A percentile compares a stretch with the other conserved stretches of the same genome.
Evolutionary conservation across 1,140 invertebrate genomes (phyloP).

Genomic region (Drosophila baimaii): DNA sequence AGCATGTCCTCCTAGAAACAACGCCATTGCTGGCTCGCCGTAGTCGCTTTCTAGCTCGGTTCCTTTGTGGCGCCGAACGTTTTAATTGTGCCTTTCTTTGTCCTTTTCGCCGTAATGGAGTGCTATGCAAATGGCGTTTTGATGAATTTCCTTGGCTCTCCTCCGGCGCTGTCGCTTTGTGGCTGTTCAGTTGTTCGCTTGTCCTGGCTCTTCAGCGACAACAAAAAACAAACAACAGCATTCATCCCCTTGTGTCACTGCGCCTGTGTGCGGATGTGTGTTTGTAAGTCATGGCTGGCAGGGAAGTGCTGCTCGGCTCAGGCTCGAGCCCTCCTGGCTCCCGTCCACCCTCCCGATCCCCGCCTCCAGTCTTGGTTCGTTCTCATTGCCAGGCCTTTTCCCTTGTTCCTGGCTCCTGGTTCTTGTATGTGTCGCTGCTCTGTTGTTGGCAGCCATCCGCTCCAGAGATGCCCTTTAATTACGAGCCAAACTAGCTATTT

Average conservation of each 20-base stretch:
- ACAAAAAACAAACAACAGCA: slow-evolving; percentile 50
- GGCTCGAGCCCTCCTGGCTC: slow-evolving; percentile 17
- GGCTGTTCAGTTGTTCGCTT: slow-evolving; percentile 40
- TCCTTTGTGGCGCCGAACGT: slow-evolving; percentile 58
- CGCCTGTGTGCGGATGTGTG: slow-evolving; percentile 28
- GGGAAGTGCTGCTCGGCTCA: slow-evolving; percentile 60
- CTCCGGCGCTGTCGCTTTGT: slow-evolving; percentile 52
- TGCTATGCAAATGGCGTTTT: slow-evolving; percentile 83
- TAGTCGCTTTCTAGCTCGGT: slow-evolving; percentile 31
- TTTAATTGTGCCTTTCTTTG: slow-evolving; percentile 81
- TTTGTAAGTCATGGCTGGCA: slow-evolving; percentile 51
- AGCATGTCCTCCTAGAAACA: slow-evolving; percentile 33
- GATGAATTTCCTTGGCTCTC: slow-evolving; percentile 79
- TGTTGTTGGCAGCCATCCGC: slow-evolving; percentile 43
- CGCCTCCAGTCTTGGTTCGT: not conserved
- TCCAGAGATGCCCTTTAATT: slow-evolving; percentile 7
- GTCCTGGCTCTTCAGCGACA: slow-evolving; percentile 29
- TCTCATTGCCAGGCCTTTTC: slow-evolving; percentile 40
- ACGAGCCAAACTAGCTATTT: not conserved
- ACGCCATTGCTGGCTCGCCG: slow-evolving; percentile 16
- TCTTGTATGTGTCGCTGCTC: slow-evolving; percentile 57
- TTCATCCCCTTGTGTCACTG: slow-evolving; percentile 73
- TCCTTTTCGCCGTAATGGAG: slow-evolving; percentile 82
- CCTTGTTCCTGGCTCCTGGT: slow-evolving; percentile 49
- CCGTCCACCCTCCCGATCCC: slow-evolving; percentile 23